Evolutionary conservation across 2,797 vertebrate species (phyloP), one percentile per base, ranked within the genome.

Genomic region (Molossus alvarezi): DNA sequence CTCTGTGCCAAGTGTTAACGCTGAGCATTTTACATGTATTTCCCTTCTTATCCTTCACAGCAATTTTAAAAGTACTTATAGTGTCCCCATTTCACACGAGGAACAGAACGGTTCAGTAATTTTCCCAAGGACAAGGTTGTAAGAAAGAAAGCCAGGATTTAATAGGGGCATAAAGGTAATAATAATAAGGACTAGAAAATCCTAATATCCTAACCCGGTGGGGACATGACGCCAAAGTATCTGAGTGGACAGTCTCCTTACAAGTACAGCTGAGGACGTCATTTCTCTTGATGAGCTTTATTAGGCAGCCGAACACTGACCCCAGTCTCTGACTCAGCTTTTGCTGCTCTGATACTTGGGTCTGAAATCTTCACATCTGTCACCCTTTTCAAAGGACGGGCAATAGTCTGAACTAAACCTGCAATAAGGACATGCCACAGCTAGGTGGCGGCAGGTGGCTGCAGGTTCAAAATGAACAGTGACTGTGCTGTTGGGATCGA

Each of bases 11-110:
- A 51, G 25, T 48, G 9, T 86, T 62, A 21, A 21, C 10, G 27
- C n/a, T 75, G 58, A 90, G 4, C 17, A 11, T 65, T 96, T 88
- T 86, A 65, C 2, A 1, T 62, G 29, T 51, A 41, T 89, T 64
- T 71, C 92, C 75, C 87, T 95, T 81, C 13, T 91, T 90, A 65
- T 41, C 94, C 25, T 90, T 88, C 48, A 55, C 27, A 62, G 33
- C 29, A 25, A 14, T 71, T 48, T 95, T 82, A 41, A 27, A 90
- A 58, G 7, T 55, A 51, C 25, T 33, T 53, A 2, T 62, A 71
- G 33, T 67, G n/a, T 60, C 33, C 8, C 14, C 4, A 45, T 75
- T 90, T 83, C 51, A 12, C 65, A 55, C 51, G 51, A 87, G 60
- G 10, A 76, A 53, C 57, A 60, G 62, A 71, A 86, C 21, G 3